Conservation (phyloP, 2,888 invertebrate species). For the Lypha dubia region DNA sequence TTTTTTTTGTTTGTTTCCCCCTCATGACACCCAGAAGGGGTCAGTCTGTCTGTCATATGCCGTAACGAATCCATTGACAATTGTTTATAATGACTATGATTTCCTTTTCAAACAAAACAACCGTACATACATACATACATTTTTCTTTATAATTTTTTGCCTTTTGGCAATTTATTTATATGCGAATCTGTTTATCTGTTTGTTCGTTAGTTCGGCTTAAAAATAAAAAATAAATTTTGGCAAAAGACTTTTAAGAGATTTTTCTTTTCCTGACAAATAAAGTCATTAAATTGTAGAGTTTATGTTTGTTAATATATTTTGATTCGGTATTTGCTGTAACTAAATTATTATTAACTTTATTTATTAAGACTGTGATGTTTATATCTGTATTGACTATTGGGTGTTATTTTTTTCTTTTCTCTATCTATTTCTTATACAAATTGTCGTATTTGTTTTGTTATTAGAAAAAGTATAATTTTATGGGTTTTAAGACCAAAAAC, state of each 20-base stretch:
- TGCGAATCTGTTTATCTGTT: slow-evolving; percentile 64
- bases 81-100: slow-evolving; percentile 64
- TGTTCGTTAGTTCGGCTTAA: slow-evolving; percentile 9
- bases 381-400: neutral
- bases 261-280: slow-evolving; percentile 59
- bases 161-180: slow-evolving; percentile 58
- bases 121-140: neutral
- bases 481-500: slow-evolving; percentile 19
- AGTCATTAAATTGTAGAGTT: slow-evolving; percentile 66
- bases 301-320: slow-evolving; percentile 46
- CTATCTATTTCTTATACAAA: slow-evolving; percentile 42
- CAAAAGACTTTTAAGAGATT: neutral
- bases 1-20: neutral
- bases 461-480: slow-evolving; percentile 57
- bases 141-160: slow-evolving; percentile 27
- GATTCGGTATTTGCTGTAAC: slow-evolving; percentile 37
- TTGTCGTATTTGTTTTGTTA: slow-evolving; percentile 30
- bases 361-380: slow-evolving; percentile 2
- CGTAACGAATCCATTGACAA: slow-evolving; percentile 66
- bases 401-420: slow-evolving; percentile 10
- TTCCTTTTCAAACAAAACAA: slow-evolving; percentile 45
- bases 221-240: neutral
- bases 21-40: slow-evolving; percentile 36
- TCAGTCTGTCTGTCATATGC: too few relatives aligned
- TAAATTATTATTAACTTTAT: slow-evolving; percentile 46